Base-by-base conservation (phyloP, 2,888 invertebrate species). In the Lepidochrysops patricia region DNA sequence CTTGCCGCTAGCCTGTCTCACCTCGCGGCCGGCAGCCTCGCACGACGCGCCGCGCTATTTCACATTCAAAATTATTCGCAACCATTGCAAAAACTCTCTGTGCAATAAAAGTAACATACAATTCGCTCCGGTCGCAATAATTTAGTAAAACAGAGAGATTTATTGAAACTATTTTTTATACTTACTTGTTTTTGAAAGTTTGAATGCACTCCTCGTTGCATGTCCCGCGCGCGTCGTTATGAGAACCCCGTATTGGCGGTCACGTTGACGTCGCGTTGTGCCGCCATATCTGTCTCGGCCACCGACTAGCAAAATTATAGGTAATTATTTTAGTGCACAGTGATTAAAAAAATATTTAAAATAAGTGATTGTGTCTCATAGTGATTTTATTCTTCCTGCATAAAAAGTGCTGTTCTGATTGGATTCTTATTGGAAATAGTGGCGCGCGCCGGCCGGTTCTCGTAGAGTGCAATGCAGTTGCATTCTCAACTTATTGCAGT, bases 211-310 rank as follows among this genome's bases (percentile, higher is more conserved):
- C 89, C 90, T 91, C 91, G 91, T 91, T 90, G 91, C 91, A 91
- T 84, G 80, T 88, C 90, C 92, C 92, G 91, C 93, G 93, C 93
- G 94, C 94, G 93, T 93, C 92, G 91, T 91, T 92, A 91, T 92
- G 71, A 92, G 92, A 91, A 93, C 93, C 93, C 93, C 93, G 92
- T 91, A 91, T 88, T 86, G 90, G 90, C 89, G 91, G 90, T 91
- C 91, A 91, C 91, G 91, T 91, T 91, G 91, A 91, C 91, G 91
- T 91, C 90, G 90, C 87, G 91, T 89, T 83, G 87, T 89, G 91
- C 91, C 92, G 92, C 92, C 92, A 92, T 92, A 92, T 91, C 91
- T 91, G 90, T 90, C 90, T 89, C 89, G 89, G 90, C 85, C 88
- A 88, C 85, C 89, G 88, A 86, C 84, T 89, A 90, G 87, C 88